Evolutionary conservation across 2,113 vertebrate genomes (phyloP).

Genomic region (Empidonax alnorum): DNA sequence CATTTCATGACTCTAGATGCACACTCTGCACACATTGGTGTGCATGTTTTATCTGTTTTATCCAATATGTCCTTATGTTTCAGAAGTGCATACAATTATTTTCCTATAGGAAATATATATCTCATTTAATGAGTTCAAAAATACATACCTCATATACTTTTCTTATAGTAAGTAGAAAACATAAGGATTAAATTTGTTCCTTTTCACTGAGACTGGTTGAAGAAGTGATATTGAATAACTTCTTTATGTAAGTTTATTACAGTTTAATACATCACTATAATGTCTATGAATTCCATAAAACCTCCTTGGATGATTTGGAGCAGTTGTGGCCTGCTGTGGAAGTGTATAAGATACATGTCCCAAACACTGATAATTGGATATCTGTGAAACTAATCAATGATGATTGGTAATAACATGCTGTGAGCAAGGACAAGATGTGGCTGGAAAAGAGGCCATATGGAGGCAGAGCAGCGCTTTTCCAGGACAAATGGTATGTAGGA

Average conservation of each 20-base stretch:
- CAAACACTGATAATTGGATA: not conserved
- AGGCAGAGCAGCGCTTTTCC: not conserved
- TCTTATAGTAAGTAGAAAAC: not conserved
- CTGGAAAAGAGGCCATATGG: not conserved
- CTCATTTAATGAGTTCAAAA: not conserved
- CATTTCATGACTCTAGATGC: not conserved
- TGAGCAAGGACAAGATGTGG: not conserved
- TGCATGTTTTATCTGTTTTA: not conserved
- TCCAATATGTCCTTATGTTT: not conserved
- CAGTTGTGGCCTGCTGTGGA: not conserved
- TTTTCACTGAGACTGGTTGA: not conserved
- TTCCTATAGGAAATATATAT: not conserved
- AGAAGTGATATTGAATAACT: not conserved
- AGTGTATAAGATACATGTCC: not conserved
- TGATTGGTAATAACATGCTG: not conserved
- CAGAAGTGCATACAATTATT: not conserved
- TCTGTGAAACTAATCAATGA: not conserved
- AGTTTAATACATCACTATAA: not conserved
- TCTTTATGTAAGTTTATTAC: not conserved
- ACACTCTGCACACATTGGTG: accelerated
- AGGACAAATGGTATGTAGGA: not conserved
- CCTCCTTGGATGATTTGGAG: not conserved
- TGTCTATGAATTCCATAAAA: not conserved
- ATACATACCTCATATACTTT: not conserved
- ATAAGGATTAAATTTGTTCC: not conserved